Percentiles rank a stretch among this genome's conserved stretches.
Evolutionary conservation across 2,113 vertebrate genomes (phyloP).

Genomic region (Pampusana beccarii): DNA sequence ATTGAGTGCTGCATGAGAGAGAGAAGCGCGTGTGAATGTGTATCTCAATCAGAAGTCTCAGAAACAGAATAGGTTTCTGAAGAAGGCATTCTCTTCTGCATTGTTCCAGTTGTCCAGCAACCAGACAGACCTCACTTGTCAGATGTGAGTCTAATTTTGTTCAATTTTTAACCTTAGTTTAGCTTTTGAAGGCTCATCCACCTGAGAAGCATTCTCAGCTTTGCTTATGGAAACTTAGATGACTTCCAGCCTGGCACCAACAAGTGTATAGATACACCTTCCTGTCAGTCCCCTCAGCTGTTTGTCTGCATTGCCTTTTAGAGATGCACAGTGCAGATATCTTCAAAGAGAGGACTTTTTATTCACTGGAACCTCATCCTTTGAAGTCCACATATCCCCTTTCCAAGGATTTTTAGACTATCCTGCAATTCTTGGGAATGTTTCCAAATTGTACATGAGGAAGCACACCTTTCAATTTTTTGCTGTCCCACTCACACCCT

Average conservation of each 20-base stretch:
- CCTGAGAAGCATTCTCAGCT: neutral
- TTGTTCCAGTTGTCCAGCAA: neutral
- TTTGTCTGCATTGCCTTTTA: neutral
- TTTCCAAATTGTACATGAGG: neutral
- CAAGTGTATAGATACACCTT: neutral
- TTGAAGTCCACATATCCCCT: neutral
- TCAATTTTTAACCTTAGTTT: neutral
- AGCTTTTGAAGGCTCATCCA: neutral
- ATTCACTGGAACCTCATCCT: neutral
- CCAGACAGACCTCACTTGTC: neutral
- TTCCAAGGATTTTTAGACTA: neutral
- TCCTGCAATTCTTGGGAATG: neutral
- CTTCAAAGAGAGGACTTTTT: neutral
- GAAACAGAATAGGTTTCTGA: neutral
- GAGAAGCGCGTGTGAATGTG: fast-evolving
- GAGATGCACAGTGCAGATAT: fast-evolving
- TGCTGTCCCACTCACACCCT: neutral
- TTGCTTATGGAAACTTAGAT: neutral
- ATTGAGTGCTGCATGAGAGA: neutral
- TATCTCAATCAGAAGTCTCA: neutral
- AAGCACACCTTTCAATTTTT: neutral
- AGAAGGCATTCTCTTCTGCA: neutral
- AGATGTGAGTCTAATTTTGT: neutral
- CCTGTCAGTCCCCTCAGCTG: neutral
- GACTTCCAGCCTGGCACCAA: neutral